Evolutionary conservation across 2,113 vertebrate species (phyloP).

Genomic region (Eulacestoma nigropectus): DNA sequence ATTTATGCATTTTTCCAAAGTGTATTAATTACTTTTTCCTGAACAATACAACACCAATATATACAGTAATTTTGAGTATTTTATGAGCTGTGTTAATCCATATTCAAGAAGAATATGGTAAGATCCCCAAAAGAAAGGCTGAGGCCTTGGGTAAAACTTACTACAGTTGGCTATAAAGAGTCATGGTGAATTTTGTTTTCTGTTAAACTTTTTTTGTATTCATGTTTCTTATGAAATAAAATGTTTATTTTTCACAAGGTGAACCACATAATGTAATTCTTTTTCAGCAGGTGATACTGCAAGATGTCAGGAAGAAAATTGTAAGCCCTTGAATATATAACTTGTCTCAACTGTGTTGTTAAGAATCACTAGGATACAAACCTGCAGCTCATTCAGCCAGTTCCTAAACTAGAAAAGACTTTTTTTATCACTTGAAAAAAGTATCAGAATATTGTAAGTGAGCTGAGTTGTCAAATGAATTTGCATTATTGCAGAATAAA

Average conservation of each 20-base stretch:
- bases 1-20: neutral
- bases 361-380: neutral
- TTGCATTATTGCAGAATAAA: slow-evolving; percentile 28
- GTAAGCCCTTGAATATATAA: neutral
- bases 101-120: neutral
- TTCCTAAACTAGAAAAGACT: neutral
- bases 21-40: neutral
- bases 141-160: neutral
- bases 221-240: neutral
- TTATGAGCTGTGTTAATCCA: neutral
- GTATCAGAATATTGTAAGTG: neutral
- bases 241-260: neutral
- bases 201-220: neutral
- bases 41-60: neutral
- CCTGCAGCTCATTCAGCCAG: neutral
- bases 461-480: slow-evolving; percentile 3
- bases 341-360: neutral
- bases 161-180: neutral
- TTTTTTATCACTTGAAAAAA: neutral
- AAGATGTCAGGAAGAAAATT: slow-evolving; percentile 11
- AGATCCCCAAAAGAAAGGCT: neutral
- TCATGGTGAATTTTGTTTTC: neutral
- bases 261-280: neutral
- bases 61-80: neutral
- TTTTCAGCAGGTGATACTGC: neutral